Conservation (phyloP, 2,888 invertebrate species). For the Spilosoma lubricipeda region DNA sequence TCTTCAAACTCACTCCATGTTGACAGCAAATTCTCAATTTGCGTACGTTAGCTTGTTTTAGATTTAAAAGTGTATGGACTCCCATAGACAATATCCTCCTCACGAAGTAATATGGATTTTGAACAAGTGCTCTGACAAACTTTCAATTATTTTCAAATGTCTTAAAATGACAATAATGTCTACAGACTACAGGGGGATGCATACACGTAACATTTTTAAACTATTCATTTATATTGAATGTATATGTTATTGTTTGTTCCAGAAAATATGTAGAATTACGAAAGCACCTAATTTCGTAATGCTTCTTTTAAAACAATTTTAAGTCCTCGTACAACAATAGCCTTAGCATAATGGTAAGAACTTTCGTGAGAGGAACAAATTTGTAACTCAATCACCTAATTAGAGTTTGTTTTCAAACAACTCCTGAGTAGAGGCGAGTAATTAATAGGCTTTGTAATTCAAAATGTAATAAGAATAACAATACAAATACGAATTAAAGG, state of each 20-base stretch:
- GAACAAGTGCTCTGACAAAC: not conserved
- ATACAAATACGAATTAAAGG: conserved; percentile 17
- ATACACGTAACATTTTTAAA: not conserved
- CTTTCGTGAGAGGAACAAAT: conserved; percentile 64
- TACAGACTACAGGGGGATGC: not conserved
- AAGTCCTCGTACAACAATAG: conserved; percentile 55
- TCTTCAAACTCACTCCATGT: too few species aligned
- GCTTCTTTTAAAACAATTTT: conserved; percentile 45
- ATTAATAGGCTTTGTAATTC: conserved; percentile 61
- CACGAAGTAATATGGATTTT: not conserved
- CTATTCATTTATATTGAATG: not conserved
- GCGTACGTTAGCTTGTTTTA: too few species aligned
- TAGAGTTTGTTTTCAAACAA: conserved; percentile 74
- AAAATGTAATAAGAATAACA: conserved; percentile 42
- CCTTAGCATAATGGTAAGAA: conserved; percentile 58
- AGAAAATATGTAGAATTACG: not conserved
- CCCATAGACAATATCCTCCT: too few species aligned
- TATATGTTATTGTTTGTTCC: not conserved
- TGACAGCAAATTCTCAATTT: too few species aligned
- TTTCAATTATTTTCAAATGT: not conserved
- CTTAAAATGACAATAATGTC: not conserved
- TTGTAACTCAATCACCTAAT: conserved; percentile 80
- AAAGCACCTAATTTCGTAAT: conserved; percentile 16
- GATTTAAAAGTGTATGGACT: too few species aligned
- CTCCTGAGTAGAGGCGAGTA: conserved; percentile 60